A percentile compares a stretch with the other conserved stretches of the same genome.
These are phyloP conservation scores for Galago senegalensis DNA, from an alignment of 2,797 vertebrate species.

Conservation along the genomic window DNA sequence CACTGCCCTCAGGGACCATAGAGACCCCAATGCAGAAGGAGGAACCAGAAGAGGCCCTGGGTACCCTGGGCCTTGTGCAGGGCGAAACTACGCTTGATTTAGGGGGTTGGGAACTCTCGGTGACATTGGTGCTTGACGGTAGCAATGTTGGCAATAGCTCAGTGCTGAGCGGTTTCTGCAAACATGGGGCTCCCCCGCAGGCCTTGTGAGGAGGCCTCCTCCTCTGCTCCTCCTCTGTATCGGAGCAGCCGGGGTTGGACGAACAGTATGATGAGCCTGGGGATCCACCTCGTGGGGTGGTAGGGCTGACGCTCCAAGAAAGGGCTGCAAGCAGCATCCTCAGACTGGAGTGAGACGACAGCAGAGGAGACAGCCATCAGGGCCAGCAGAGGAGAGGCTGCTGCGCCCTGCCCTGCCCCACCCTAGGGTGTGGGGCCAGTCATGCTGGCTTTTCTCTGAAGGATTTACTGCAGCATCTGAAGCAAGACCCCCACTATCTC, in stretches of 20 bases:
- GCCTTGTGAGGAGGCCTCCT: fast-evolving
- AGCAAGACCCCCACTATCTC: fast-evolving
- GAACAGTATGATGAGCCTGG: background rate
- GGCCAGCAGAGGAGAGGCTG: background rate
- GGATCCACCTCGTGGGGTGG: fast-evolving
- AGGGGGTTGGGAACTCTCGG: fast-evolving
- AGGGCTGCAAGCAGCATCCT: too few relatives aligned
- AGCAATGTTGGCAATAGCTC: fast-evolving
- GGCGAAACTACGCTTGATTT: fast-evolving
- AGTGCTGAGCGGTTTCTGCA: fast-evolving
- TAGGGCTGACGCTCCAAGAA: too few relatives aligned
- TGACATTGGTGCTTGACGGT: fast-evolving
- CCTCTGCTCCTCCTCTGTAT: fast-evolving
- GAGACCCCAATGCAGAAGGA: background rate
- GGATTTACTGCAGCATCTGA: too few relatives aligned
- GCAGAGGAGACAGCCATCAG: background rate
- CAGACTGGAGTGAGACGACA: background rate
- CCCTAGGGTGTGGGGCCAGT: fast-evolving
- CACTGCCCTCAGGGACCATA: background rate
- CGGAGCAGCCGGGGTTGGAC: background rate
- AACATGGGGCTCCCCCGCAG: background rate
- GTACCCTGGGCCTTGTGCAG: too few relatives aligned
- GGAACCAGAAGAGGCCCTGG: fast-evolving
- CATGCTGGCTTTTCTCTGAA: background rate
- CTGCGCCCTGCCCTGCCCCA: fast-evolving